Evolutionary conservation across 2,888 invertebrate genomes (phyloP).

Genomic region (Barypeithes pellucidus): DNA sequence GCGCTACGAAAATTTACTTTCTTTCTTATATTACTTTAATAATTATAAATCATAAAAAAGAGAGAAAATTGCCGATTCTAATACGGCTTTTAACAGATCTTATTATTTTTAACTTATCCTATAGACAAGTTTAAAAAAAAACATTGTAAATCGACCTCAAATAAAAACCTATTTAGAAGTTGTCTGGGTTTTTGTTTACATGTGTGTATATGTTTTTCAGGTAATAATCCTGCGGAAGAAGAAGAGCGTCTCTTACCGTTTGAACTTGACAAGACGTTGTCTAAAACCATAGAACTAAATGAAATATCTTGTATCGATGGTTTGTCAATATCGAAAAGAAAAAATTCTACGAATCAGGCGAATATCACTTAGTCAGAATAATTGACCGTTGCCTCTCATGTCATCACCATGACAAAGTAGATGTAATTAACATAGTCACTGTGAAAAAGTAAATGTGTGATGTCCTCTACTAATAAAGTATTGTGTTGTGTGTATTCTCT

Average conservation of each 20-base stretch:
- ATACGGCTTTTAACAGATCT: background rate
- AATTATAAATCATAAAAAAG: too few relatives aligned
- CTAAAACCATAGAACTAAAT: constrained; percentile 45
- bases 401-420: too few relatives aligned
- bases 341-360: constrained; percentile 24
- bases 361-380: constrained; percentile 28
- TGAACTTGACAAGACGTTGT: constrained; percentile 23
- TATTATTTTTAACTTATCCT: background rate
- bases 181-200: constrained; percentile 22
- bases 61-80: too few relatives aligned
- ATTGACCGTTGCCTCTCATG: too few relatives aligned
- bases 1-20: too few relatives aligned
- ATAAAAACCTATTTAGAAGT: background rate
- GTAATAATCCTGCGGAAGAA: constrained; percentile 28
- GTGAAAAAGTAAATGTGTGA: too few relatives aligned
- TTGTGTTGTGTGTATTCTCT: too few relatives aligned
- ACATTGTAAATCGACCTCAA: constrained; percentile 4
- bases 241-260: constrained; percentile 37
- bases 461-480: too few relatives aligned
- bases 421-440: too few relatives aligned
- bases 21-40: too few relatives aligned
- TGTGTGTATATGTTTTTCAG: constrained; percentile 50
- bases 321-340: constrained; percentile 34
- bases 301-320: constrained; percentile 44
- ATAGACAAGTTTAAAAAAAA: background rate